Conservation (phyloP, 2,888 invertebrate species). For the Seladonia tumulorum region DNA sequence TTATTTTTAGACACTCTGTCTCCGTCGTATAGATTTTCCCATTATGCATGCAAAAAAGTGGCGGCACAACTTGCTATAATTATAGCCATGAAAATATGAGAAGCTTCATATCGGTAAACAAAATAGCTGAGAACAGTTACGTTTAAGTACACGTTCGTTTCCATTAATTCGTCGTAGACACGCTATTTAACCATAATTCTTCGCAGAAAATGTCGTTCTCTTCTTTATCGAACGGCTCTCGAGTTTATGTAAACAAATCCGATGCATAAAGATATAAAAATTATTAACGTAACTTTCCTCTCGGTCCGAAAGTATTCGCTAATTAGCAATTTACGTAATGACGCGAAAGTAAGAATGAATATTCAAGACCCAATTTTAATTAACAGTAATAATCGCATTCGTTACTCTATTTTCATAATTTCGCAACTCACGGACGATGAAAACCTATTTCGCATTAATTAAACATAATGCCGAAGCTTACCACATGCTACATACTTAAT, state of each 20-base stretch:
- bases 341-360: neutral
- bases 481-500: too few relatives aligned
- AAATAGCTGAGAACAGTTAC: constrained; percentile 30
- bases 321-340: neutral
- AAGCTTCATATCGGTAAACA: constrained; percentile 32
- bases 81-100: constrained; percentile 3
- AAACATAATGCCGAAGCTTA: too few relatives aligned
- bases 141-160: constrained; percentile 22
- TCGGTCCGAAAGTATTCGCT: neutral
- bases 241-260: neutral
- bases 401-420: neutral
- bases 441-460: too few relatives aligned
- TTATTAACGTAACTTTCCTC: neutral
- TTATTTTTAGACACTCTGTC: constrained; percentile 15
- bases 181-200: constrained; percentile 29
- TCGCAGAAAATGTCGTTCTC: neutral
- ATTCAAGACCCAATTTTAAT: neutral
- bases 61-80: constrained; percentile 19
- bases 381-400: neutral
- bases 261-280: neutral
- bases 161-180: constrained; percentile 25
- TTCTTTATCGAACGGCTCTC: neutral
- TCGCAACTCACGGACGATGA: too few relatives aligned
- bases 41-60: constrained; percentile 23
- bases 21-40: constrained; percentile 27